Base-by-base conservation (phyloP, 1,140 invertebrate genomes). In the Halictus rubicundus region DNA sequence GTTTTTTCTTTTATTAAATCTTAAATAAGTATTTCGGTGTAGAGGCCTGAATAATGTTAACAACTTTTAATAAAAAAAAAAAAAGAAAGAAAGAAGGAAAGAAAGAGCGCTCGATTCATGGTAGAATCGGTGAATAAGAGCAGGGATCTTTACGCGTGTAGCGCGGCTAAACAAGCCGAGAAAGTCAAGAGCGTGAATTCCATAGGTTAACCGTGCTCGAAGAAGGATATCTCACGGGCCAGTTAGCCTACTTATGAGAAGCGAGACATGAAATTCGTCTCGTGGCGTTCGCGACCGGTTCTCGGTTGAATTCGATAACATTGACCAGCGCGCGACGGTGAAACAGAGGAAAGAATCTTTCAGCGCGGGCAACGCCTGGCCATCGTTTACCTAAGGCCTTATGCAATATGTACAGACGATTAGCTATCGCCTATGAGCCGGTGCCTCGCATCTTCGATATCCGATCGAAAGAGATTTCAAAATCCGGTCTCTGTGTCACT, bases 131-230 rank as follows among this genome's bases (percentile, higher is more conserved):
- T 12, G 52, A 49, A 52, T 81, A 73, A 69, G 42, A 82, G 63
- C 69, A 54, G 21, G 16, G 73, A 71, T 81, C 61, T 81, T 60
- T 70, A 78, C 27, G 27, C 61, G 39, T 49, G 54, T 52, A n/a
- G 12, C 75, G 73, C 70, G 82, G 39, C 68, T 76, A 66, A 71
- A 75, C 75, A 64, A 83, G 81, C 73, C 82, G 87, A 88, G 87
- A 88, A 88, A 88, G 87, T 87, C 87, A 87, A 88, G 86, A 87
- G 73, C 85, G 84, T 75, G 86, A 60, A 75, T 87, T 73, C 79
- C 72, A 68, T 64, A 61, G 68, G n/a, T 42, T 61, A 75, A 68
- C 49, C 68, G 59, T 65, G 65, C 59, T 86, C 80, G 68, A 74
- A 86, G 72, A 77, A 70, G 77, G 80, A 83, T 87, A 82, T 83